Conservation (phyloP, 2,888 invertebrate genomes). For the Aromia moschata region DNA sequence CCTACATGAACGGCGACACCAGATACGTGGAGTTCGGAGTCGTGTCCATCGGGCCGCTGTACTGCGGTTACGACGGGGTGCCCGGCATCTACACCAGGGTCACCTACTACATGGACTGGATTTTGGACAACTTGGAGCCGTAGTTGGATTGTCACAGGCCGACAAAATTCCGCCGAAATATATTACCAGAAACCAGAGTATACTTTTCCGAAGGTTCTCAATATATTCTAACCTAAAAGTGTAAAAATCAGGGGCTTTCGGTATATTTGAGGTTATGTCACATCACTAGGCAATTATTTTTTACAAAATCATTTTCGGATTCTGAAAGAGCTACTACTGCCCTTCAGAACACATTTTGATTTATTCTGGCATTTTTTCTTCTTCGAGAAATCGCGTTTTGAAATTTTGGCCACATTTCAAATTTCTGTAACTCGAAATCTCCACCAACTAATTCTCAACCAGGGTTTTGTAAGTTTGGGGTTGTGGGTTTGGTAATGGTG, state of each 20-base stretch:
- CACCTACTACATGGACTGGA: conserved; percentile 71
- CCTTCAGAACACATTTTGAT: not conserved
- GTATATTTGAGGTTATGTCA: too few relatives aligned
- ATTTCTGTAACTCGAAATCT: too few relatives aligned
- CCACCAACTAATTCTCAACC: too few relatives aligned
- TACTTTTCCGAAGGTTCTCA: too few relatives aligned
- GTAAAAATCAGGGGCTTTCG: not conserved
- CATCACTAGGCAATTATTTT: too few relatives aligned
- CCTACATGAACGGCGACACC: conserved; percentile 53
- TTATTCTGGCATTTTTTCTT: not conserved
- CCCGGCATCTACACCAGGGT: conserved; percentile 77
- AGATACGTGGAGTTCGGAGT: conserved; percentile 67
- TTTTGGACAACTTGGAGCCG: conserved; percentile 63
- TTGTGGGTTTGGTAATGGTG: too few relatives aligned
- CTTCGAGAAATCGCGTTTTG: not conserved
- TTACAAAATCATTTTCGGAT: not conserved
- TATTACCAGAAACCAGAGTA: too few relatives aligned
- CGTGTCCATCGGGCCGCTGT: conserved; percentile 64
- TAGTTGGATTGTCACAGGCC: conserved; percentile 41
- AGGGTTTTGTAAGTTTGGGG: too few relatives aligned
- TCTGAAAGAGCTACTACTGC: not conserved
- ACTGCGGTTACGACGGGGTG: conserved; percentile 64
- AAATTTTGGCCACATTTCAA: too few relatives aligned
- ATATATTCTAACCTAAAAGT: not conserved
- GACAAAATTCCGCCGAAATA: not conserved